Base-by-base conservation (phyloP, 1,140 invertebrate species). In the Lasaia peninsularis region DNA sequence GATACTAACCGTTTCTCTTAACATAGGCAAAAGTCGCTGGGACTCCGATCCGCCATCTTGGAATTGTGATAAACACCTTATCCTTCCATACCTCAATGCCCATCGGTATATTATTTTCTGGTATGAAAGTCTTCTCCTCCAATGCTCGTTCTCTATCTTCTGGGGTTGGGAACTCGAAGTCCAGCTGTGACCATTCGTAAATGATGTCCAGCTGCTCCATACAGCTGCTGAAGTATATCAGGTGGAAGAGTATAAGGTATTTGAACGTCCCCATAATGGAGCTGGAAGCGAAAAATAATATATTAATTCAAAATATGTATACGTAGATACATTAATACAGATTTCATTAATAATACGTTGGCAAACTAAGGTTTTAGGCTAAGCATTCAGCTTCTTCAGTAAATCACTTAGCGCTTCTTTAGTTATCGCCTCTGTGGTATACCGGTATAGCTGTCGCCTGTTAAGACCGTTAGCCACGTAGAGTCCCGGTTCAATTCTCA, bases 21-120 rank as follows among this genome's bases (percentile, higher is more conserved):
- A 95, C 91, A 71, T 94, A 95, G 74, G 92, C 93, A 61, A 96
- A 89, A 62, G 93, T 93, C 28, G 94, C 91, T 1, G 93, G 92
- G 6, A 95, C 94, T 18, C 95, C 95, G 20, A 80, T 69, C 66
- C 92, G 92, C 94, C 94, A 95, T 64, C 94, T 89, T 9, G 95
- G 95, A 5, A 95, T 90, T 0, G 94, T 94, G 10, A 95, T 75
- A 65, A 94, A 95, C 52, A 95, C 71, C 33, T 92, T 89, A 34
- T 92, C 91, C 18, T 88, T 90, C 52, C 91, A 90, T 1, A 94
- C 91, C 67, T 95, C 94, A 34, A 95, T 61, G 0, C 94, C 94
- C 60, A 94, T 90, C 0, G 94, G 94, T 35, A 95, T 86, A 63
- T 94, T 93, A 73, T 94, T 93, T 58, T 92, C 91, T 9, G 91